Percentiles rank a stretch among this genome's conserved stretches.
phyloP scores from a whole-genome alignment of 2,797 vertebrate genomes.

The Micromesistius poutassou region DNA sequence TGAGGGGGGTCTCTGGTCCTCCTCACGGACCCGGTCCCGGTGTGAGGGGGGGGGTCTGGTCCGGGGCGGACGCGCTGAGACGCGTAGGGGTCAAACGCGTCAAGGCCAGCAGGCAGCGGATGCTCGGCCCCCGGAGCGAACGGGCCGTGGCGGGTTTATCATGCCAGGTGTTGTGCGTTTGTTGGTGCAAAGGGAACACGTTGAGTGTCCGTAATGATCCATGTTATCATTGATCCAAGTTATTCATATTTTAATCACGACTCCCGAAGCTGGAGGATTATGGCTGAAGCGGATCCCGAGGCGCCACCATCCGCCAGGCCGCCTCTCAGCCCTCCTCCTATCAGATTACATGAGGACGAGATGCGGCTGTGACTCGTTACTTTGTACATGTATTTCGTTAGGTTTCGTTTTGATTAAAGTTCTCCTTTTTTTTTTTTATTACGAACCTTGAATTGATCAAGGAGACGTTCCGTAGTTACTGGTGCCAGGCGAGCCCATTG shows the following conservation, averaged over 20 bases:
- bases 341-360: neutral
- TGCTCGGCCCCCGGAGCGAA: neutral
- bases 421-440: too few relatives aligned
- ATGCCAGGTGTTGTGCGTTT: neutral
- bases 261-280: neutral
- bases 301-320: neutral
- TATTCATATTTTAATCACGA: neutral
- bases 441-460: slow-evolving; percentile 39
- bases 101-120: neutral
- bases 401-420: neutral
- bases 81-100: neutral
- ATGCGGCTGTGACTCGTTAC: neutral
- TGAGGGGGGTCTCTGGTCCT: too few relatives aligned
- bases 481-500: slow-evolving; percentile 43
- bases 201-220: neutral
- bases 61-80: neutral
- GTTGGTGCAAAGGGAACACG: neutral
- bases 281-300: neutral
- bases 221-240: too few relatives aligned
- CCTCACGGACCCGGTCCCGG: too few relatives aligned
- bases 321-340: neutral
- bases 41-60: neutral
- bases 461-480: slow-evolving; percentile 42
- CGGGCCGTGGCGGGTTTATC: neutral
- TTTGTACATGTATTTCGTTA: neutral